A percentile compares a stretch with the other conserved stretches of the same genome.
Conservation (phyloP, 2,113 vertebrate genomes). For the Rhinichthys klamathensis region DNA sequence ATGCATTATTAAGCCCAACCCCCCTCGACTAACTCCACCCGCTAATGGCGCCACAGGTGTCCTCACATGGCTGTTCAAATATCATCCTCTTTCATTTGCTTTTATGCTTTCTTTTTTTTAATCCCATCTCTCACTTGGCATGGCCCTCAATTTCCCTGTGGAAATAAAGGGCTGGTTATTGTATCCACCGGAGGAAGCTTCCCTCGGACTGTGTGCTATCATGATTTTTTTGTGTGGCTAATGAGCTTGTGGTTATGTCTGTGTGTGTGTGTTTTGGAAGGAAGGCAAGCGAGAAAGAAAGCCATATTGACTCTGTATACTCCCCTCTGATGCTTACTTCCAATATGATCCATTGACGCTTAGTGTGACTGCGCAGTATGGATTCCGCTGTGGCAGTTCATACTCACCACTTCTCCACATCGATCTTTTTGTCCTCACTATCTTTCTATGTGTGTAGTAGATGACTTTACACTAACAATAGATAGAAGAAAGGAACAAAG, state of each 20-base stretch:
- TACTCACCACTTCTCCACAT: conserved; percentile 52
- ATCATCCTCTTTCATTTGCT: conserved; percentile 48
- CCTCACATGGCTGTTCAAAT: conserved; percentile 45
- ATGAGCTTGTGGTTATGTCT: conserved; percentile 24
- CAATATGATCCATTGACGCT: conserved; percentile 33
- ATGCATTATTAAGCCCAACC: conserved; percentile 67
- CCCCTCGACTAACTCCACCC: conserved; percentile 43
- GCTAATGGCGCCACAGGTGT: conserved; percentile 51
- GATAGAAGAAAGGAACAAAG: conserved; percentile 50
- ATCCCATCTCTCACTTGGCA: conserved; percentile 18
- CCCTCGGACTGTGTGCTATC: conserved; percentile 30
- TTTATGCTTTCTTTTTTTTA: conserved; percentile 39
- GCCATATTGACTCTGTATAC: conserved; percentile 8
- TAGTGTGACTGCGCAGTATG: conserved; percentile 24
- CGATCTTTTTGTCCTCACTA: conserved; percentile 43
- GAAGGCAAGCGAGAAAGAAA: conserved; percentile 5
- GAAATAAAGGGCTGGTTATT: conserved; percentile 45
- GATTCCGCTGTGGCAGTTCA: conserved; percentile 50
- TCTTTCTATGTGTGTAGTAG: conserved; percentile 32
- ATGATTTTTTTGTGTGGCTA: conserved; percentile 37
- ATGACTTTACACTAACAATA: conserved; percentile 53
- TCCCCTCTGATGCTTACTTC: conserved; percentile 5
- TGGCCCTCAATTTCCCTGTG: conserved; percentile 20
- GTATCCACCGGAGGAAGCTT: conserved; percentile 38
- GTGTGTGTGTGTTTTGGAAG: conserved; percentile 26